phyloP scores from a whole-genome alignment of 92 coral and sea anemone genomes.

The Umimayanthus chanpuru region DNA sequence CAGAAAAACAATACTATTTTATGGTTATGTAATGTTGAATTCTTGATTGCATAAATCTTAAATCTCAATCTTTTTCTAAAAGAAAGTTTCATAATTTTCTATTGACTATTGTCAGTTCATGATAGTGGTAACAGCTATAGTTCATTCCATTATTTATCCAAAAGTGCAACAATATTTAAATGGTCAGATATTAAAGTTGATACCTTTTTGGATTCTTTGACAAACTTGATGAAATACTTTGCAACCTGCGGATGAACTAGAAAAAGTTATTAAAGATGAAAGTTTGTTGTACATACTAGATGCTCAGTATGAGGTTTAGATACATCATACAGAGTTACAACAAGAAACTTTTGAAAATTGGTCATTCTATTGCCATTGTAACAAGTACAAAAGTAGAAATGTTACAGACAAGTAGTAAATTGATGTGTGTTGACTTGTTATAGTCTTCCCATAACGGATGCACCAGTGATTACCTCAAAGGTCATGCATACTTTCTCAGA shows the following conservation, averaged over 20 bases:
- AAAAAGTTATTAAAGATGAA: neutral
- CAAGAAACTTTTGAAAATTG: neutral
- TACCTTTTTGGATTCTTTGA: neutral
- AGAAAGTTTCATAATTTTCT: neutral
- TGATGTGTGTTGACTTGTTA: neutral
- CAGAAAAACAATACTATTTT: neutral
- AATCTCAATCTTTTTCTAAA: neutral
- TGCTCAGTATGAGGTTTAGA: neutral
- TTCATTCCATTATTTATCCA: slow-evolving; percentile 11
- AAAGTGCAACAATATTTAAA: neutral
- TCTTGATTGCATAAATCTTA: neutral
- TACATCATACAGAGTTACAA: neutral
- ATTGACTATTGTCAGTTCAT: neutral
- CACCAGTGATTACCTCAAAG: neutral
- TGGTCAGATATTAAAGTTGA: slow-evolving; percentile 1
- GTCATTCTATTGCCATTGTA: neutral
- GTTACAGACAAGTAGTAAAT: neutral
- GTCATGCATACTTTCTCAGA: neutral
- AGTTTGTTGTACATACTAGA: neutral
- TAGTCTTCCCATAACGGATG: neutral
- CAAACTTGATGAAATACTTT: neutral
- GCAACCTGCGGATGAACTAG: neutral
- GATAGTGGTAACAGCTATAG: neutral
- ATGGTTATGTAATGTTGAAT: neutral
- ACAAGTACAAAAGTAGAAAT: neutral